Evolutionary conservation across 2,797 vertebrate genomes (phyloP).

Genomic region (Pipistrellus pygmaeus): DNA sequence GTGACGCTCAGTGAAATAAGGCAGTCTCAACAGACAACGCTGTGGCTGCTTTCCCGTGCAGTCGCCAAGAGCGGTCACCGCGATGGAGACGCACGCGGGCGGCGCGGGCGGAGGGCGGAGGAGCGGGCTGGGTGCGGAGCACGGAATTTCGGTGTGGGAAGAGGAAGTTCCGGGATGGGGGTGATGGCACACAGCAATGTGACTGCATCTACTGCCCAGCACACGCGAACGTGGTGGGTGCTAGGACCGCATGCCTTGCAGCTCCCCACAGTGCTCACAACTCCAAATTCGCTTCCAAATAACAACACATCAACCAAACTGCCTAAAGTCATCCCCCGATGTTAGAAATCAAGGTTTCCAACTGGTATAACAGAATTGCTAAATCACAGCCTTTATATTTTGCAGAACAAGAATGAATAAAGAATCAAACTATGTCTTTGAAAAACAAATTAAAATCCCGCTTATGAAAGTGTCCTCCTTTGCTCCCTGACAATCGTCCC

Average conservation of each 20-base stretch:
- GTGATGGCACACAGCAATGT: not conserved
- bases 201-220: not conserved
- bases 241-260: not conserved
- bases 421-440: conserved; percentile 4
- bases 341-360: conserved; percentile 35
- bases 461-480: not conserved
- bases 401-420: not conserved
- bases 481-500: not conserved
- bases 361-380: not conserved
- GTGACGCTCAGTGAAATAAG: not conserved
- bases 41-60: not conserved
- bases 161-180: not conserved
- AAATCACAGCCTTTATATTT: conserved; percentile 24
- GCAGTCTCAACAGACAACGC: not conserved
- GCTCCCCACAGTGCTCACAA: not conserved
- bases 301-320: not conserved
- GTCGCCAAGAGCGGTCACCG: not conserved
- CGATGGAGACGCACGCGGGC: not conserved
- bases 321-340: not conserved
- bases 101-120: too few species aligned
- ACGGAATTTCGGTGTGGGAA: not conserved
- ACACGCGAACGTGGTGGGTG: not conserved
- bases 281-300: not conserved
- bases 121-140: not conserved
- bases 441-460: not conserved